phyloP scores from a whole-genome alignment of 2,797 vertebrate genomes.

The Scomberomorus guttatus region DNA sequence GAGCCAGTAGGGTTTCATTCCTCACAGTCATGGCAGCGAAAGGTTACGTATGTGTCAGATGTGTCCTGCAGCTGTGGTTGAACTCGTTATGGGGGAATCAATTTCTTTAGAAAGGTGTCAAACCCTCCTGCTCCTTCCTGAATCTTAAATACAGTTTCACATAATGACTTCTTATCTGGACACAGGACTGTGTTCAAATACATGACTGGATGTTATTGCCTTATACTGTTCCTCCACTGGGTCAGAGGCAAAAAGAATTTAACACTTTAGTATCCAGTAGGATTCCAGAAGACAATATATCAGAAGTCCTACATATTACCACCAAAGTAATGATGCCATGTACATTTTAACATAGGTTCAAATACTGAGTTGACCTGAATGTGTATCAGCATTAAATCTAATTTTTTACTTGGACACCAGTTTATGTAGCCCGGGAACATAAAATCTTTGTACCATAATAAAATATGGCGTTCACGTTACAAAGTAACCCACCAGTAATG shows the following conservation, averaged over 20 bases:
- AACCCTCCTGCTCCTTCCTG: neutral
- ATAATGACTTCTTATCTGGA: neutral
- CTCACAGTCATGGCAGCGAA: neutral
- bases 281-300: too few species aligned
- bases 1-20: slow-evolving; percentile 45
- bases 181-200: neutral
- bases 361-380: too few species aligned
- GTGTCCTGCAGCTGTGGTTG: neutral
- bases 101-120: neutral
- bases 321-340: too few species aligned
- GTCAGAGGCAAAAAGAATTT: neutral
- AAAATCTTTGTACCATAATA: too few species aligned
- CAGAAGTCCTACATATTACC: too few species aligned
- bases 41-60: neutral
- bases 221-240: neutral
- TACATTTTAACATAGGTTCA: too few species aligned
- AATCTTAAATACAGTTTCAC: neutral
- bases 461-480: too few species aligned
- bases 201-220: neutral
- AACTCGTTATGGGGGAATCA: neutral
- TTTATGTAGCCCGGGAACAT: too few species aligned
- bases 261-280: too few species aligned
- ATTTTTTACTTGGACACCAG: too few species aligned
- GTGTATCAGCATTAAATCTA: too few species aligned
- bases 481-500: too few species aligned